Base-by-base conservation (phyloP, 2,113 vertebrate species). In the Anas platyrhynchos region DNA sequence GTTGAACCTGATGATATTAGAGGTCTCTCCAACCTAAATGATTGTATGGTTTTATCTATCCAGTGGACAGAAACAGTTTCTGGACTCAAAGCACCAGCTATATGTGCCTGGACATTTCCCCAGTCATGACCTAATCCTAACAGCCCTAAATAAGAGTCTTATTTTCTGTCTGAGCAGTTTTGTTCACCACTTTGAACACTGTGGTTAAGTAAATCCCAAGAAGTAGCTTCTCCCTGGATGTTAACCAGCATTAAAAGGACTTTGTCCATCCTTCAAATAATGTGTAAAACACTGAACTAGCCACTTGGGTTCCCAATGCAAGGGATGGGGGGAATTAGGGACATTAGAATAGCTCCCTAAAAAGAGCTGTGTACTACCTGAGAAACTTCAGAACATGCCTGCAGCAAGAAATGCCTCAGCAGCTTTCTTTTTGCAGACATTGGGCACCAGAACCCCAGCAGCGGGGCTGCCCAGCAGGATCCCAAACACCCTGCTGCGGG, bases 271-370 rank as follows among this genome's bases (percentile, higher is more conserved):
- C 43, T 82, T 31, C 1, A 0, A 68, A 26, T 29, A 72, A 65
- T 29, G 61, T 38, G 29, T 54, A 32, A 86, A 91, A 50, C 32
- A 72, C 26, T 11, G 12, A 76, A 16, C 72, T 52, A 61, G 31
- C 41, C 31, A 20, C 14, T 62, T 7, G n/a, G 66, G 63, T 36
- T 73, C n/a, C 55, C 58, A 69, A 0, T 7, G 17, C 12, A 86
- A 56, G 14, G 25, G 41, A 25, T 20, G 13, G 16, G 8, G 38
- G 13, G 0, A 48, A 81, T 13, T 4, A 9, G 13, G 27, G 9
- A 16, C 4, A 2, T 36, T 38, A 36, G 6, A 44, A 36, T 3
- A 5, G 55, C 16, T 2, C 0, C 32, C 48, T 62, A 46, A 9
- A 9, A 65, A 78, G 54, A 82, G 46, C 55, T 54, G 16, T 0